Conservation (phyloP, 1,140 invertebrate genomes). For the Macrostomum lignano region DNA sequence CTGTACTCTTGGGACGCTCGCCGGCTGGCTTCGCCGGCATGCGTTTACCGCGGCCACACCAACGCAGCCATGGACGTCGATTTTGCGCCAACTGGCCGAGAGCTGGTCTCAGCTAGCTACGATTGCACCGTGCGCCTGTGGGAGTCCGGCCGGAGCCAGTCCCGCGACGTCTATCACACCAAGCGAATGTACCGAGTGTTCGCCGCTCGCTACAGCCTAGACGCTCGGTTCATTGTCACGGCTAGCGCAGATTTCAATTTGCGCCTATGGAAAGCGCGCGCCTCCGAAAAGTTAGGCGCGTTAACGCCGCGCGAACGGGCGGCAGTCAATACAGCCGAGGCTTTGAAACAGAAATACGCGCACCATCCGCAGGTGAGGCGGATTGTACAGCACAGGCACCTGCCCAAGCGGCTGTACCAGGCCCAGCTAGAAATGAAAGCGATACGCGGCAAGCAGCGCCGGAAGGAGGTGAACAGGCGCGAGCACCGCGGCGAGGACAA, state of each 20-base stretch:
- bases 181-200: slow-evolving; percentile 85
- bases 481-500: no score
- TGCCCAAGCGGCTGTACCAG: slow-evolving; percentile 65
- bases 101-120: slow-evolving; percentile 82
- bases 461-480: slow-evolving; percentile 66
- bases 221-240: slow-evolving; percentile 73
- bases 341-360: slow-evolving; percentile 64
- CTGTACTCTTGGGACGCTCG: slow-evolving; percentile 84
- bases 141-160: slow-evolving; percentile 36
- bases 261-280: slow-evolving; percentile 80
- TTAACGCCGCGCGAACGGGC: slow-evolving; percentile 59
- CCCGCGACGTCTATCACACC: slow-evolving; percentile 77
- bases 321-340: slow-evolving; percentile 52
- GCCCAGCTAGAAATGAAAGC: slow-evolving; percentile 39
- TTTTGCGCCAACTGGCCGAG: slow-evolving; percentile 77
- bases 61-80: slow-evolving; percentile 53
- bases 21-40: slow-evolving; percentile 46
- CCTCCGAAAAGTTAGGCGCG: slow-evolving; percentile 75
- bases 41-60: slow-evolving; percentile 71
- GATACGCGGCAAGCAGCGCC: slow-evolving; percentile 34
- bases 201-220: slow-evolving; percentile 58
- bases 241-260: slow-evolving; percentile 98
- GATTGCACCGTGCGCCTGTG: slow-evolving; percentile 84
- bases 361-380: slow-evolving; percentile 66
- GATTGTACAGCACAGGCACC: slow-evolving; percentile 70